Conservation (phyloP, 2,113 vertebrate genomes). For the Tauraco erythrolophus region DNA sequence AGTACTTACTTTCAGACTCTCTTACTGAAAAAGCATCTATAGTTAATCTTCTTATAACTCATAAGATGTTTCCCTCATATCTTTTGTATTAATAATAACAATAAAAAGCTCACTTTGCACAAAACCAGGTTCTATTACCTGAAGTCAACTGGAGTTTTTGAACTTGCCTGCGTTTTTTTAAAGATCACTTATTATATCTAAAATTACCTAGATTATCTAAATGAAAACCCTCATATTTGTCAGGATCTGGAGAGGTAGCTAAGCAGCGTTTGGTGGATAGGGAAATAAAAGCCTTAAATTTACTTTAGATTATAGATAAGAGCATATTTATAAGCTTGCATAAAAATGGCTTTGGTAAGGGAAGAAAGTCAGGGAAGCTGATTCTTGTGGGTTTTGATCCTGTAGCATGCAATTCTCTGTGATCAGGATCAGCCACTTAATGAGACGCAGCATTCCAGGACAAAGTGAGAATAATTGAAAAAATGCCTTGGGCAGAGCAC, state of each 20-base stretch:
- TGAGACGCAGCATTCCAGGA: neutral
- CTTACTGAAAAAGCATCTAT: neutral
- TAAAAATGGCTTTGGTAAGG: neutral
- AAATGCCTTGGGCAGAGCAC: neutral
- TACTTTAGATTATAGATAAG: neutral
- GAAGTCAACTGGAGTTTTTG: neutral
- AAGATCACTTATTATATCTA: neutral
- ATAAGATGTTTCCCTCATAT: neutral
- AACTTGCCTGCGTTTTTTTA: neutral
- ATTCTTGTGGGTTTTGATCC: conserved; percentile 23
- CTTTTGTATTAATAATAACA: neutral
- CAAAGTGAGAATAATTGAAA: neutral
- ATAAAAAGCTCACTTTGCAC: neutral
- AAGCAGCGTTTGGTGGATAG: neutral
- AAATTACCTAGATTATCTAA: neutral
- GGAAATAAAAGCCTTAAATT: conserved; percentile 3
- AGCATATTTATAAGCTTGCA: neutral
- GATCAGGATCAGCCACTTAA: neutral
- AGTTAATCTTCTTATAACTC: conserved; percentile 7
- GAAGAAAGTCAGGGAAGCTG: neutral
- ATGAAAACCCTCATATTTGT: neutral
- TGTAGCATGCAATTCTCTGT: neutral
- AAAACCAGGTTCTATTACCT: neutral
- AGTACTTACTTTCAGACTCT: neutral
- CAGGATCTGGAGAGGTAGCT: neutral